These are phyloP conservation scores for Tamias sibiricus DNA, from an alignment of 2,113 vertebrate genomes.

Conservation along the genomic window DNA sequence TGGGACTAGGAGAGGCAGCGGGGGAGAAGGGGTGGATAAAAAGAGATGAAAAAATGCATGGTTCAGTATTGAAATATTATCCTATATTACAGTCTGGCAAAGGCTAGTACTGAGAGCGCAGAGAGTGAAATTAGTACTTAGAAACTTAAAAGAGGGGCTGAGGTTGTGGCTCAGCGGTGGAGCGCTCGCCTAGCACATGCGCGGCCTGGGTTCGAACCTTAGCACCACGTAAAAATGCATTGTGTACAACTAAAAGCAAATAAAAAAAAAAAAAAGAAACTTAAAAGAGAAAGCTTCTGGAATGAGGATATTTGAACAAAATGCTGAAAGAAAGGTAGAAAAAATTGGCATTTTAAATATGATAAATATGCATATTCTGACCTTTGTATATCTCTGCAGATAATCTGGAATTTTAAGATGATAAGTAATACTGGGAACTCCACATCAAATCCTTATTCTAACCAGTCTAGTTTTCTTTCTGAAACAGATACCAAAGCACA, in stretches of 20 bases:
- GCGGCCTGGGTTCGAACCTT: no score
- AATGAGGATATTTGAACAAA: not conserved
- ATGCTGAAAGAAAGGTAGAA: not conserved
- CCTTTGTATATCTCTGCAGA: not conserved
- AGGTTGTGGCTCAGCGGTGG: no score
- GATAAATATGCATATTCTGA: not conserved
- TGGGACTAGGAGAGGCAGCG: not conserved
- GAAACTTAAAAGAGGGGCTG: not conserved
- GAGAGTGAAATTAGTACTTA: conserved; percentile 24
- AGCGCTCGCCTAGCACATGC: no score
- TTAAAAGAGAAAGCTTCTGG: not conserved
- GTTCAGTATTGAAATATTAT: not conserved
- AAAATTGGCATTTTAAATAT: not conserved
- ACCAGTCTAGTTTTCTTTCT: not conserved
- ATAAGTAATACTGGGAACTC: not conserved
- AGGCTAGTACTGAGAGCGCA: not conserved
- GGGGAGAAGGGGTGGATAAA: not conserved
- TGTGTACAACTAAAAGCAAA: no score
- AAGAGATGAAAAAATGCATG: not conserved
- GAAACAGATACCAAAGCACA: not conserved
- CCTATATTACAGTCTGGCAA: not conserved
- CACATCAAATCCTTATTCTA: not conserved
- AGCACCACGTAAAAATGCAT: no score
- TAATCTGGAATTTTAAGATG: not conserved
- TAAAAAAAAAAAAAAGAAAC: no score